These are phyloP conservation scores for Morinoia aosen DNA, from an alignment of 2,888 invertebrate genomes.

Conservation along the genomic window DNA sequence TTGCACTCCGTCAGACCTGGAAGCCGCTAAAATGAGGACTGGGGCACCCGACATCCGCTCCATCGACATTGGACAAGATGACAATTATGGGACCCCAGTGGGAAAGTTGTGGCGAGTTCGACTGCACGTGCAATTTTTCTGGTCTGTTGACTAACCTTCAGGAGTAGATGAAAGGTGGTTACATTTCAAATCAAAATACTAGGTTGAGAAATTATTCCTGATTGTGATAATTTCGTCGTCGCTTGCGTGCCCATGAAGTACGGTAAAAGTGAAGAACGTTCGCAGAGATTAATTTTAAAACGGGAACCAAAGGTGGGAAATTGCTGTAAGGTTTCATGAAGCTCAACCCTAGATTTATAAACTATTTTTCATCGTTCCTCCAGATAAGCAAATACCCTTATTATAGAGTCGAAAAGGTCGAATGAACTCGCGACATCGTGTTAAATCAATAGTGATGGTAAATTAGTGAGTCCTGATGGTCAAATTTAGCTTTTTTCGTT, in stretches of 20 bases:
- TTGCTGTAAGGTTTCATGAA: too few relatives aligned
- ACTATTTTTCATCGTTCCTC: too few relatives aligned
- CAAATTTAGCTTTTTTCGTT: too few relatives aligned
- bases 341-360: too few relatives aligned
- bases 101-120: neutral
- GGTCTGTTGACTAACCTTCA: neutral
- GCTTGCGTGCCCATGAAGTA: neutral
- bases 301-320: too few relatives aligned
- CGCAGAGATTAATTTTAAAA: neutral
- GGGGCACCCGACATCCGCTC: neutral
- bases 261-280: neutral
- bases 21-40: neutral
- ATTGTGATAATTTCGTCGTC: neutral
- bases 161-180: neutral
- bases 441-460: too few relatives aligned
- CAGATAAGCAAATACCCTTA: too few relatives aligned
- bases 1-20: neutral
- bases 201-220: neutral
- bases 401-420: too few relatives aligned
- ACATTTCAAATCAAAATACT: neutral
- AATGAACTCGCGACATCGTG: too few relatives aligned
- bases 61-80: neutral
- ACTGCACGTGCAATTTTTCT: neutral
- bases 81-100: neutral
- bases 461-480: too few relatives aligned